phyloP scores from a whole-genome alignment of 2,888 invertebrate species.

The Capitulum mitella region DNA sequence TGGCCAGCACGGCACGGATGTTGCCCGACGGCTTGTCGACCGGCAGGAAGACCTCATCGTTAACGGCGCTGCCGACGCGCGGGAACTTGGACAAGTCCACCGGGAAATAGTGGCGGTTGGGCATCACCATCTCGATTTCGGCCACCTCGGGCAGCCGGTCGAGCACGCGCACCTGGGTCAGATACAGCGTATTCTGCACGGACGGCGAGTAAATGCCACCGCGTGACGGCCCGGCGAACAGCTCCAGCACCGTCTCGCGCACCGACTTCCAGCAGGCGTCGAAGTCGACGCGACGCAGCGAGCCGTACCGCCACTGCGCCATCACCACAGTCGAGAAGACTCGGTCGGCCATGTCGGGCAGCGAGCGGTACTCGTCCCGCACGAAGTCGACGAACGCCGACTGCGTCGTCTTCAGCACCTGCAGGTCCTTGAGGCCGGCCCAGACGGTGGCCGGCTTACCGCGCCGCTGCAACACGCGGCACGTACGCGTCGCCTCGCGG shows the following conservation, averaged over 20 bases:
- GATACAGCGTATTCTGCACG: slow-evolving; percentile 68
- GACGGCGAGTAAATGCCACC: slow-evolving; percentile 66
- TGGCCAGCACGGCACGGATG: slow-evolving; percentile 62
- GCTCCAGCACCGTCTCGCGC: slow-evolving; percentile 60
- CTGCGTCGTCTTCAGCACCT: slow-evolving; percentile 71
- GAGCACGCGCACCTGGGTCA: slow-evolving; percentile 60
- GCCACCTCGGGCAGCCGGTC: slow-evolving; percentile 61
- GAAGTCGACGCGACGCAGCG: slow-evolving; percentile 57
- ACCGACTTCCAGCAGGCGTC: slow-evolving; percentile 61
- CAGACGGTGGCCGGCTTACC: slow-evolving; percentile 27
- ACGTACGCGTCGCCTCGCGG: slow-evolving; percentile 59
- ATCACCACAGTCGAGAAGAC: slow-evolving; percentile 69
- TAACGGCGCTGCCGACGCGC: slow-evolving; percentile 43
- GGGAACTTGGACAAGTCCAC: slow-evolving; percentile 68
- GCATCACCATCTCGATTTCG: slow-evolving; percentile 67
- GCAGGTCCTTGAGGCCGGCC: slow-evolving; percentile 43
- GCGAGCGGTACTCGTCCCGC: slow-evolving; percentile 66
- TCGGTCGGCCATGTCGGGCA: slow-evolving; percentile 66
- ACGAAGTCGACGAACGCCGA: slow-evolving; percentile 72
- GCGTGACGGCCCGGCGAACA: slow-evolving; percentile 66
- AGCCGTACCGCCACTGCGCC: slow-evolving; percentile 65
- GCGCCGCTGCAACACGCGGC: slow-evolving; percentile 52
- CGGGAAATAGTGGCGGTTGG: slow-evolving; percentile 71
- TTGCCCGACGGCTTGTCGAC: slow-evolving; percentile 71
- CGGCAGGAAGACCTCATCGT: slow-evolving; percentile 64